These are phyloP conservation scores for Monoplex corrugatus DNA, from an alignment of 2,888 invertebrate species.

Conservation along the genomic window DNA sequence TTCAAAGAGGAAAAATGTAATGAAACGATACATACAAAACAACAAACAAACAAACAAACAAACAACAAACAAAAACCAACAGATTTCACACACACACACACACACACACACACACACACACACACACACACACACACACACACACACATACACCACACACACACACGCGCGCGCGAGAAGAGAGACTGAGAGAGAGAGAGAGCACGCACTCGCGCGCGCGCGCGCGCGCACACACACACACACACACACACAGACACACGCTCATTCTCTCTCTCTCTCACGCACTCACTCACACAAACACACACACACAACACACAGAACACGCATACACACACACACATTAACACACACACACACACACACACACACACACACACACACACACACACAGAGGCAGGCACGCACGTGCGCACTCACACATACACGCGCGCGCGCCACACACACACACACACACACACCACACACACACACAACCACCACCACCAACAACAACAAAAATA, in stretches of 20 bases:
- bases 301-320: neutral
- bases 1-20: too few relatives aligned
- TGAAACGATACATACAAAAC: neutral
- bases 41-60: neutral
- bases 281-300: neutral
- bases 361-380: constrained; percentile 17
- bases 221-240: neutral
- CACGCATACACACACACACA: neutral
- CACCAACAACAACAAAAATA: too few relatives aligned
- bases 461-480: too few relatives aligned
- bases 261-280: neutral
- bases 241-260: constrained; percentile 7
- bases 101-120: neutral
- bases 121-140: neutral
- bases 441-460: neutral
- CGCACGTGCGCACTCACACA: neutral
- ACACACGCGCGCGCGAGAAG: too few relatives aligned
- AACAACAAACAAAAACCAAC: neutral
- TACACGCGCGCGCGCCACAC: neutral
- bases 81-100: neutral
- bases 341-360: neutral
- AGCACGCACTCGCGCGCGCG: neutral
- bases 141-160: neutral
- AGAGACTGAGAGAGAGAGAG: too few relatives aligned
- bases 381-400: neutral